Evolutionary conservation across 2,888 invertebrate genomes (phyloP), one percentile per base, ranked within the genome.

Genomic region (Metacarcinus magister): DNA sequence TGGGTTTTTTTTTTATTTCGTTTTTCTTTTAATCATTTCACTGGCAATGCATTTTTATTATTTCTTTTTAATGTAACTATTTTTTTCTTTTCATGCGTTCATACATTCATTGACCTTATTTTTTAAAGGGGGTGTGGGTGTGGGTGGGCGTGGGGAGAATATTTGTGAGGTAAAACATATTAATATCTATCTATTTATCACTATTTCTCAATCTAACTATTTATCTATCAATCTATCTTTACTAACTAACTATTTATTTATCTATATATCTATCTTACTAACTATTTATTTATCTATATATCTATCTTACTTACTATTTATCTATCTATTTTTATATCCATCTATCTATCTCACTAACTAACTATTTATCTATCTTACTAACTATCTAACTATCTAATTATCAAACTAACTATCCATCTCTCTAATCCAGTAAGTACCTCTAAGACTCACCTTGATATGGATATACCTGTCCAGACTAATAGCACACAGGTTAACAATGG

Each of bases 401-500:
- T 54, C 91, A 13, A n/a, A n/a, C 54, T 54, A 23, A 7, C 92
- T 92, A 5, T 54, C 92, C 28, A n/a, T n/a, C 92, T 92, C 60
- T 54, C 92, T 23, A 54, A 54, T 28, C 8, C 89, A 2, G 10
- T 89, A 2, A 10, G 7, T 13, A 3, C 32, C 92, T 28, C 16
- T 4, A 10, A 3, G 2, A 43, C 95, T n/a, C 28, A 97, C 97
- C 23, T 99, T 99, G 97, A 99, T 98, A 97, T 98, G 98, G 96
- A 98, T 98, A 98, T 99, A 99, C 96, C 99, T 98, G 98, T 99
- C 99, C 97, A 99, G 98, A 87, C 99, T 99, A 97, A 99, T 99
- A 97, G 99, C 99, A 98, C 99, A 99, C 97, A 99, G 98, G 98
- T 99, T 99, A 97, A 99, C 98, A 97, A 99, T 99, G 97, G 99